Base-by-base conservation (phyloP, 1,140 invertebrate species). In the Apis florea region DNA sequence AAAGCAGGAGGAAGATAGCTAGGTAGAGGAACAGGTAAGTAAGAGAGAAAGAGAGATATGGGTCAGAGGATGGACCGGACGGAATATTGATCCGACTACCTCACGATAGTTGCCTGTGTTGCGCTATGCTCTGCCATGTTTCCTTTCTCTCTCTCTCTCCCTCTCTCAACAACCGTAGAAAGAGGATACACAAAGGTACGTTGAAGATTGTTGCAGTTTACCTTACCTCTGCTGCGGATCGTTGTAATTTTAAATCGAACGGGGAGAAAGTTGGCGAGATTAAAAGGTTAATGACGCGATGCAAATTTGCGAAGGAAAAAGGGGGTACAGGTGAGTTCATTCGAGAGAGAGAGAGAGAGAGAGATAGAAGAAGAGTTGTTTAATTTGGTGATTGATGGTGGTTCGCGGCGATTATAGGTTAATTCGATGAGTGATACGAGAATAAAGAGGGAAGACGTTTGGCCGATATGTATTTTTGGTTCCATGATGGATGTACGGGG, bases 11-110 rank as follows among this genome's bases (percentile, higher is more conserved):
- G 0, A 40, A 40, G 31, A 40, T 5, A 40, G 31, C 31, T 5
- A 5, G 31, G 31, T 40, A 40, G 31, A 71, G 69, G 64, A 70
- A 79, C 72, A 82, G 71, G 88, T 85, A 92, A 91, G 87, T 90
- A 89, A 89, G 90, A 92, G 90, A 86, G 89, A 92, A 91, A 89
- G 89, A 91, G 90, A 92, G 90, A 92, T 92, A 93, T 92, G 90
- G 91, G 92, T 93, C 92, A 92, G 91, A 92, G 92, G 92, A 93
- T 93, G 92, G 92, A 93, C 92, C 91, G 91, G 92, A 91, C 92
- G 92, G 92, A 93, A 93, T 93, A 93, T 93, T 93, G 92, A 93
- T 93, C 92, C 91, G 90, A 79, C 90, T 89, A 90, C 85, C 90
- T 91, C 90, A 88, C 91, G 89, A 92, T 92, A 92, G 91, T 90